Base-by-base conservation (phyloP, 2,113 vertebrate species). In the Saimiri boliviensis region DNA sequence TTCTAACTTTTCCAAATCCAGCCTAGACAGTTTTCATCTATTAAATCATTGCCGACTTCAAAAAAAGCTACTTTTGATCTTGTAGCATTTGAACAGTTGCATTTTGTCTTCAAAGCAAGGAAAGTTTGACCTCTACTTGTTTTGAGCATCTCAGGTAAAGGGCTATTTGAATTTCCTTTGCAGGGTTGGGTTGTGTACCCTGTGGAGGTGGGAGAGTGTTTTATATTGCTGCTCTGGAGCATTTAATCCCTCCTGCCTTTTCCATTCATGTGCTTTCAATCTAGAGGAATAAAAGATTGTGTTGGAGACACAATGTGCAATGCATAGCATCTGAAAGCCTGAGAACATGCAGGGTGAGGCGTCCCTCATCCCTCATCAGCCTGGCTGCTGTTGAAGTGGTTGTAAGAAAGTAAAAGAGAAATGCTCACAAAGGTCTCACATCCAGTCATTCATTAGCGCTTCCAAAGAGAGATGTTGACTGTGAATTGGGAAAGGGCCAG, bases 21-120 rank as follows among this genome's bases (percentile, higher is more conserved):
- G 30, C 37, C 52, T 56, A 52, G 45, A 35, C 14, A 2, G 45
- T 42, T 73, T 79, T 66, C 82, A 42, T 94, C n/a, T 60, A 0
- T 73, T 47, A 52, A 86, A 40, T 94, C 40, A 40, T 25, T 58
- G 81, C 9, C 42, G 27, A n/a, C n/a, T 87, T 93, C 91, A 1
- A 13, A 49, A 63, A 86, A 68, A 60, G 9, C 58, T 54, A 8
- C 71, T 30, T 94, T 70, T 80, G 30, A 40, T 80, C 27, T 9
- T 84, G 17, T 12, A 77, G 74, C 87, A 25, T 73, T 71, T 47
- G 54, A 87, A 45, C 11, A 68, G 71, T 11, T 91, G 74, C 0
- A 23, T n/a, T 96, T 95, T 68, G 58, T 82, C 88, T 94, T 76
- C 77, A 91, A 21, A 87, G 54, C 86, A 35, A 66, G 32, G 88